phyloP scores from a whole-genome alignment of 2,888 invertebrate species.

The Drosophila melanosoma region DNA sequence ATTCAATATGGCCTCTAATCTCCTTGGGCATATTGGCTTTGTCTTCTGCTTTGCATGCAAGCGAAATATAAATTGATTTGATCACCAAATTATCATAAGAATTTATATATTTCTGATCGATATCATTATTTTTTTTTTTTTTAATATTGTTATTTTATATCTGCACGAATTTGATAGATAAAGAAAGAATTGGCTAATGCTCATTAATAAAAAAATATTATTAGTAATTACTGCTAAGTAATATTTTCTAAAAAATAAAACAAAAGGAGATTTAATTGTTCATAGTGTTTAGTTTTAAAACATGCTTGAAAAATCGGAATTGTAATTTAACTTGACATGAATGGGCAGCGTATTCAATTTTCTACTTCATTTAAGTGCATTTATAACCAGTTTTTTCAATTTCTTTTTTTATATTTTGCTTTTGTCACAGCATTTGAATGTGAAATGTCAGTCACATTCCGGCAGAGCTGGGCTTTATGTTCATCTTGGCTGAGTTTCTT shows the following conservation, averaged over 20 bases:
- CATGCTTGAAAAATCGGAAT: neutral
- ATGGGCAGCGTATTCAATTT: constrained; percentile 9
- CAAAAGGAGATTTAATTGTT: neutral
- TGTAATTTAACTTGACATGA: neutral
- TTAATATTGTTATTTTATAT: neutral
- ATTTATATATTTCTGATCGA: neutral
- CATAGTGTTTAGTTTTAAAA: neutral
- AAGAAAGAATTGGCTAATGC: too few species aligned
- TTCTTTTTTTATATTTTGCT: constrained; percentile 19
- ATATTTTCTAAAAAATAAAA: neutral
- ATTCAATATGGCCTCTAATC: constrained; percentile 43
- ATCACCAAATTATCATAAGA: neutral
- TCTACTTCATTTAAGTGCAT: neutral
- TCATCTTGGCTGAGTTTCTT: constrained; percentile 40
- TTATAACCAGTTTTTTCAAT: neutral
- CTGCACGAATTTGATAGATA: neutral
- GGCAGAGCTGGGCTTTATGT: constrained; percentile 60
- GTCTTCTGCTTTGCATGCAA: neutral
- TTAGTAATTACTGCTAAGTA: too few species aligned
- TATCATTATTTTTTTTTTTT: neutral
- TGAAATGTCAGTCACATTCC: constrained; percentile 82
- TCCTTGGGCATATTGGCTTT: constrained; percentile 12
- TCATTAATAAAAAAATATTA: too few species aligned
- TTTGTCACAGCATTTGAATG: constrained; percentile 76
- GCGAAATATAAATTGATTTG: neutral